Percentiles rank a stretch among this genome's conserved stretches.
Conservation (phyloP, 2,113 vertebrate genomes). For the Riparia riparia region DNA sequence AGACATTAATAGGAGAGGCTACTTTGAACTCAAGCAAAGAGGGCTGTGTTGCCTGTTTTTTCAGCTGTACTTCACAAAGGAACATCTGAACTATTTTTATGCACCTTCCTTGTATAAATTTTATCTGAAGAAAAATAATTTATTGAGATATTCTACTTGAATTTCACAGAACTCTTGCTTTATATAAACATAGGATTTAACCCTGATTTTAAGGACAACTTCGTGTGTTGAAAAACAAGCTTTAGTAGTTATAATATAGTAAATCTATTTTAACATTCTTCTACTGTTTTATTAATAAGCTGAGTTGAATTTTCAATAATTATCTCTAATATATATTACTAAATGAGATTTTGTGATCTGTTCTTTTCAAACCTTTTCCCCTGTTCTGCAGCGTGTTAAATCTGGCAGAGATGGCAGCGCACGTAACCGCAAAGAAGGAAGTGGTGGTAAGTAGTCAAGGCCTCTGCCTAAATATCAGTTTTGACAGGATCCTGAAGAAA, state of each 20-base stretch:
- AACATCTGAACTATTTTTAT: conserved; percentile 28
- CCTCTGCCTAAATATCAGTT: neutral
- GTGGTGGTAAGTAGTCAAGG: conserved; percentile 82
- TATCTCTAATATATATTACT: neutral
- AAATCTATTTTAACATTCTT: neutral
- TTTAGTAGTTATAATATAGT: neutral
- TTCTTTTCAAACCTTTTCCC: conserved; percentile 4
- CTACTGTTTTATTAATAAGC: neutral
- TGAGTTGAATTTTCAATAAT: neutral
- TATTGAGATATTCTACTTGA: neutral
- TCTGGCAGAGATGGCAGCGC: conserved; percentile 89
- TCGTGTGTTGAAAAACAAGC: neutral
- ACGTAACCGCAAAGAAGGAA: conserved; percentile 85
- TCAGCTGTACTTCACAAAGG: conserved; percentile 14
- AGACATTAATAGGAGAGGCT: conserved; percentile 19
- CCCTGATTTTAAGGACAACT: neutral
- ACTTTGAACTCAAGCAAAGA: neutral
- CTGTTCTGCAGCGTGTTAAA: conserved; percentile 82
- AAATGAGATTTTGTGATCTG: neutral
- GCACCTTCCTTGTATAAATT: neutral
- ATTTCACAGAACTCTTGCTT: neutral
- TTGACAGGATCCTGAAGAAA: neutral
- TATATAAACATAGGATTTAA: neutral
- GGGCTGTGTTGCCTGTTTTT: conserved; percentile 1
- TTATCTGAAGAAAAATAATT: conserved; percentile 37